A percentile compares a stretch with the other conserved stretches of the same genome.
These are phyloP conservation scores for Gymnorhina tibicen DNA, from an alignment of 2,113 vertebrate species.

Conservation along the genomic window DNA sequence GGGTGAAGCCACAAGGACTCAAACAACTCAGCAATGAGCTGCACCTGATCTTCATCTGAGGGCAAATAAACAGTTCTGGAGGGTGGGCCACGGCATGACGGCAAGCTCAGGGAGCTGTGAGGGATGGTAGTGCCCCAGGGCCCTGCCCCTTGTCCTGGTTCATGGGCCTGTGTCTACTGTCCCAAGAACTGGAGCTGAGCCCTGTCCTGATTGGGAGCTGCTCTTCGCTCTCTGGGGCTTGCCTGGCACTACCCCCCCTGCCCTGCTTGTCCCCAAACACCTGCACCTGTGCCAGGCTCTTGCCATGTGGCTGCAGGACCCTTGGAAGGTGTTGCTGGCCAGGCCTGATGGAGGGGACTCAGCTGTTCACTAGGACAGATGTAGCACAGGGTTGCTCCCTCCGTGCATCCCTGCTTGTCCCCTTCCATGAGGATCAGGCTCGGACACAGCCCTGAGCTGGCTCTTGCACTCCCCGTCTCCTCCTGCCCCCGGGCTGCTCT, in stretches of 20 bases:
- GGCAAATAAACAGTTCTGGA: neutral
- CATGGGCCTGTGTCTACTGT: neutral
- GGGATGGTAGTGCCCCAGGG: no score
- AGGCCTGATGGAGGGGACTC: neutral
- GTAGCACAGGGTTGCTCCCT: neutral
- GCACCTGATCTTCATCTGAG: neutral
- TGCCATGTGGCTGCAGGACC: no score
- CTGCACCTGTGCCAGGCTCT: neutral
- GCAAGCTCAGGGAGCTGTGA: neutral
- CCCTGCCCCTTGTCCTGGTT: neutral
- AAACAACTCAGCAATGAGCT: neutral
- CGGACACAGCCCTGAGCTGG: neutral
- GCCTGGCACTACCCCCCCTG: neutral
- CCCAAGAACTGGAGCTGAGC: neutral
- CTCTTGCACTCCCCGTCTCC: fast-evolving
- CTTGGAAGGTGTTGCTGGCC: neutral
- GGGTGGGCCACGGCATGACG: neutral
- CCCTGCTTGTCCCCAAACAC: neutral
- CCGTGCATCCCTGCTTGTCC: neutral
- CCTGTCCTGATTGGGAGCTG: neutral
- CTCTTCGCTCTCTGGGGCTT: neutral
- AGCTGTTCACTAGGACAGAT: neutral
- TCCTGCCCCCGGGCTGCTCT: fast-evolving
- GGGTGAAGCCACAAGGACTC: neutral
- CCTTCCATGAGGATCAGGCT: neutral